These are phyloP conservation scores for Empis livida DNA, from an alignment of 2,888 invertebrate genomes.

Conservation along the genomic window DNA sequence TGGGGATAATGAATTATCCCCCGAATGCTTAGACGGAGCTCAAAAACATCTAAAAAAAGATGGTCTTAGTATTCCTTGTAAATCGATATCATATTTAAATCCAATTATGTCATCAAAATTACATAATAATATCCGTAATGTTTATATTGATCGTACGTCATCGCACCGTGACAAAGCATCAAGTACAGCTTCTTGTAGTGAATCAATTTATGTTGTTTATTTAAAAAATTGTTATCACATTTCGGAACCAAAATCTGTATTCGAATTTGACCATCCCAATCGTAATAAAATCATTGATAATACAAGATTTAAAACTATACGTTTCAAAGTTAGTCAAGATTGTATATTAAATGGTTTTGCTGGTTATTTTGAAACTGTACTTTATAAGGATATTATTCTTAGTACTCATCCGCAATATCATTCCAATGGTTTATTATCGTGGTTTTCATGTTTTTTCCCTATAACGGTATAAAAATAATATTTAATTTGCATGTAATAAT, in stretches of 20 bases:
- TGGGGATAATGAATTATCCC: slow-evolving; percentile 97
- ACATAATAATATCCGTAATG: slow-evolving; percentile 56
- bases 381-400: slow-evolving; percentile 72
- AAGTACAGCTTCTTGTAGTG: slow-evolving; percentile 31
- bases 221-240: slow-evolving; percentile 33
- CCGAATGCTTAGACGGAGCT: slow-evolving; percentile 94
- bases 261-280: slow-evolving; percentile 87
- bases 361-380: slow-evolving; percentile 83
- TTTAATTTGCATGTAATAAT: too few species aligned
- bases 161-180: slow-evolving; percentile 21
- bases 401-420: slow-evolving; percentile 86
- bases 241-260: slow-evolving; percentile 41
- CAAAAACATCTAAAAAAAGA: slow-evolving; percentile 70
- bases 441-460: slow-evolving; percentile 96
- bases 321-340: slow-evolving; percentile 59
- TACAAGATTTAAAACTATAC: slow-evolving; percentile 52
- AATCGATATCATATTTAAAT: slow-evolving; percentile 81
- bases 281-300: slow-evolving; percentile 53
- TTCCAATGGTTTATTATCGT: slow-evolving; percentile 87
- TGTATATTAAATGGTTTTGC: slow-evolving; percentile 86
- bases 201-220: slow-evolving; percentile 90
- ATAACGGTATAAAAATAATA: slow-evolving; percentile 46
- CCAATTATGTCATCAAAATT: slow-evolving; percentile 87
- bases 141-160: slow-evolving; percentile 21
- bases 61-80: slow-evolving; percentile 83